Evolutionary conservation across 2,113 vertebrate genomes (phyloP).

Genomic region (Corythornis cristatus): DNA sequence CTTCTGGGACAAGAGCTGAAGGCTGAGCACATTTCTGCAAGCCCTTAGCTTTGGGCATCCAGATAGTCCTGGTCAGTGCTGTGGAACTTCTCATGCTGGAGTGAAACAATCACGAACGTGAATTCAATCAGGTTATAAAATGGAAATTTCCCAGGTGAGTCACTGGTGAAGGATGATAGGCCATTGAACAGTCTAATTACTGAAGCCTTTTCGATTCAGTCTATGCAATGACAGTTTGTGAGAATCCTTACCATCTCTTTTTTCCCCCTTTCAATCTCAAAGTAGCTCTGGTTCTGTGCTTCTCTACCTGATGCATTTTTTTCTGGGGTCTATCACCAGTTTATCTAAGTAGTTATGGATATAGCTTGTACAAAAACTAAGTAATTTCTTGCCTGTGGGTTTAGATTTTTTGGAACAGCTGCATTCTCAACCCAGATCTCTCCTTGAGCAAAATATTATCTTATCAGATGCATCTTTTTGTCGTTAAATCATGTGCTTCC

Average conservation of each 20-base stretch:
- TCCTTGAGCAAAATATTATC: constrained; percentile 56
- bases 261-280: not conserved
- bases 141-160: not conserved
- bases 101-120: not conserved
- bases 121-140: not conserved
- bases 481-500: constrained; percentile 52
- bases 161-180: not conserved
- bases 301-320: not conserved
- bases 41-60: not conserved
- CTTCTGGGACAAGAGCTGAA: not conserved
- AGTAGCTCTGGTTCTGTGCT: not conserved
- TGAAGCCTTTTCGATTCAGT: not conserved
- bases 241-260: not conserved
- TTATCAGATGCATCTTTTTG: constrained; percentile 58
- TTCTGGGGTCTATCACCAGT: not conserved
- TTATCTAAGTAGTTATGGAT: constrained; percentile 4
- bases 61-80: not conserved
- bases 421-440: not conserved
- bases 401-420: constrained; percentile 61
- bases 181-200: not conserved
- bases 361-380: not conserved
- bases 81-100: not conserved
- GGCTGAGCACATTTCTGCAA: not conserved
- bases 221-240: not conserved
- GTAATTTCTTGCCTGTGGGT: constrained; percentile 51